Conservation (phyloP, 2,888 invertebrate genomes). For the Xestia ashworthii region DNA sequence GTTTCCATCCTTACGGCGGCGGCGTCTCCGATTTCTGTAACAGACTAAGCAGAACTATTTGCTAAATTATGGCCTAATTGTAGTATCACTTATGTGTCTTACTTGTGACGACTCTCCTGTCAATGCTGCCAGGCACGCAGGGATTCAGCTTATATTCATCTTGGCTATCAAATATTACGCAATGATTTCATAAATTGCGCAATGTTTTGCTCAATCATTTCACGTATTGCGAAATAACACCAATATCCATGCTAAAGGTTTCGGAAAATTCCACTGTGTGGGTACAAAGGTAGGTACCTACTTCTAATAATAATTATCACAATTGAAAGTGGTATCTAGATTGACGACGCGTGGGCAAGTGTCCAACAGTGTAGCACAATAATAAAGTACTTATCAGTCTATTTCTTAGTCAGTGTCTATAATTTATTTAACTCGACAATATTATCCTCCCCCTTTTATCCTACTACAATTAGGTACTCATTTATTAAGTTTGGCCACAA, state of each 20-base stretch:
- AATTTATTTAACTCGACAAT: background rate
- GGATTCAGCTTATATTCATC: conserved; percentile 24
- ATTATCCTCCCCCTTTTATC: background rate
- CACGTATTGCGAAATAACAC: conserved; percentile 4
- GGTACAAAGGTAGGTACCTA: background rate
- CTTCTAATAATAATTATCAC: background rate
- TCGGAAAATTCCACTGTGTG: background rate
- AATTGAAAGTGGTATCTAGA: background rate
- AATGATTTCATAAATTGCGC: conserved; percentile 5
- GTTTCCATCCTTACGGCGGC: conserved; percentile 42
- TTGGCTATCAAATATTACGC: background rate
- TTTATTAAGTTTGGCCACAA: background rate
- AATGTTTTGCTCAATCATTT: conserved; percentile 17
- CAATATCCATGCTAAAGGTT: background rate
- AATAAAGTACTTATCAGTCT: background rate
- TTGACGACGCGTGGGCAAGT: background rate
- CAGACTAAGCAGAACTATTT: conserved; percentile 49
- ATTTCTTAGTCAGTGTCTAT: background rate
- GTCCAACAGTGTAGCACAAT: background rate
- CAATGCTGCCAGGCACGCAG: conserved; percentile 15
- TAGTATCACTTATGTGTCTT: conserved; percentile 1
- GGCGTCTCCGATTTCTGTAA: conserved; percentile 42
- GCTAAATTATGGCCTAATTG: background rate
- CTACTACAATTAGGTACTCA: background rate
- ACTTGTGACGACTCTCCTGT: conserved; percentile 22